Evolutionary conservation across 2,888 invertebrate species (phyloP), one percentile per base, ranked within the genome.

Genomic region (Drosophila prostipennis): DNA sequence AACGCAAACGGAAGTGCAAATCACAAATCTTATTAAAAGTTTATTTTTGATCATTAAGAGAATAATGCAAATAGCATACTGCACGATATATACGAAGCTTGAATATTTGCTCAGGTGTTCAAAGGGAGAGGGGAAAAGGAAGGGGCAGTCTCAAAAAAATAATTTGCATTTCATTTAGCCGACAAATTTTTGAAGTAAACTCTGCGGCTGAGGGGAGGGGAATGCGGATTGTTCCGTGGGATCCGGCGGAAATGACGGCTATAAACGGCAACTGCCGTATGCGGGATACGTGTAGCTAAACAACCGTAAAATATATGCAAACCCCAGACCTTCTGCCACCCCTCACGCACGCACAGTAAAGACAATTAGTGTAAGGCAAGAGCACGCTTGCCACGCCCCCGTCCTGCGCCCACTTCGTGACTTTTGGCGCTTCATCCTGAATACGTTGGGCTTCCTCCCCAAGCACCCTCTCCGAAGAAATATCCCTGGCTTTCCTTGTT

Each of bases 241-340:
- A 48, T 48, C 16, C 34, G 34, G 49, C 69, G 72, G 67, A 65
- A 73, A 73, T 58, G 63, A 72, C 65, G 74, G 59, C 72, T 58
- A 78, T 81, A 84, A 87, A 83, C 72, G 75, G 72, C 81, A 86
- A 86, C 84, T 86, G 81, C 73, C 67, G 73, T 76, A 78, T 77
- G 65, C 45, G 54, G 67, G 37, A 67, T 70, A 80, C 86, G 86
- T 78, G 81, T 69, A 49, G 87, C 87, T 80, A 82, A 86, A 84
- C 84, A 86, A 79, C 81, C 87, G 84, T 86, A 74, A 82, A 82
- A 84, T 86, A 77, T 82, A 85, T 81, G 82, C 82, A 81, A 43
- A 56, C 75, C 65, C 56, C 60, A 61, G 61, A 58, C 36, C 14
- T 55, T 39, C 11, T 13, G 19, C 39, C 29, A 52, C 55, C 75